Conservation (phyloP, 2,888 invertebrate genomes). For the Hirtodrosophila trivittata region DNA sequence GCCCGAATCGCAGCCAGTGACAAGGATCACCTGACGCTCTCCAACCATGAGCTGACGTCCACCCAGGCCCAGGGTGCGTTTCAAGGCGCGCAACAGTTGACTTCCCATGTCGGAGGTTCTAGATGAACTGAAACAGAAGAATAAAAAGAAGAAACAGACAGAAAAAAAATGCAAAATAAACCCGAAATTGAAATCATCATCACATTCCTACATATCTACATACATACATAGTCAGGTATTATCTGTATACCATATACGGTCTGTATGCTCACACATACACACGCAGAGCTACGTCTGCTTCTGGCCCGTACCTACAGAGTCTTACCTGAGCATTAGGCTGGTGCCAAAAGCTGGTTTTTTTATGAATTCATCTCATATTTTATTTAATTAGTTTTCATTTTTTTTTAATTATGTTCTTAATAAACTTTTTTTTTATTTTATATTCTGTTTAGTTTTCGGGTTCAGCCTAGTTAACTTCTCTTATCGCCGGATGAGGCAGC, state of each 20-base stretch:
- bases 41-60: constrained; percentile 61
- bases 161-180: constrained; percentile 46
- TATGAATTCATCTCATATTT: too few species aligned
- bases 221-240: constrained; percentile 31
- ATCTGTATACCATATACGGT: constrained; percentile 30
- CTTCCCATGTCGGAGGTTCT: constrained; percentile 57
- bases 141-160: too few species aligned
- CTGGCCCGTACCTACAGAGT: too few species aligned
- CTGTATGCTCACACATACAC: constrained; percentile 5
- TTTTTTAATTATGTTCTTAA: too few species aligned
- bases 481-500: too few species aligned
- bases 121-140: constrained; percentile 55
- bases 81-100: constrained; percentile 54
- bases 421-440: too few species aligned
- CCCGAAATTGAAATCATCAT: constrained; percentile 48
- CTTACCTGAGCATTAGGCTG: constrained; percentile 68
- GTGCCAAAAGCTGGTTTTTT: constrained; percentile 32
- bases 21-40: constrained; percentile 85
- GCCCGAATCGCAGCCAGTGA: constrained; percentile 95
- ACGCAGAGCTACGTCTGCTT: constrained; percentile 6
- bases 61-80: constrained; percentile 54
- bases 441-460: too few species aligned
- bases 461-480: too few species aligned
- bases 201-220: constrained; percentile 21
- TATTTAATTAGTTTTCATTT: too few species aligned